A percentile compares a stretch with the other conserved stretches of the same genome.
These are phyloP conservation scores for Polydesmus complanatus DNA, from an alignment of 2,888 invertebrate genomes.

Conservation along the genomic window DNA sequence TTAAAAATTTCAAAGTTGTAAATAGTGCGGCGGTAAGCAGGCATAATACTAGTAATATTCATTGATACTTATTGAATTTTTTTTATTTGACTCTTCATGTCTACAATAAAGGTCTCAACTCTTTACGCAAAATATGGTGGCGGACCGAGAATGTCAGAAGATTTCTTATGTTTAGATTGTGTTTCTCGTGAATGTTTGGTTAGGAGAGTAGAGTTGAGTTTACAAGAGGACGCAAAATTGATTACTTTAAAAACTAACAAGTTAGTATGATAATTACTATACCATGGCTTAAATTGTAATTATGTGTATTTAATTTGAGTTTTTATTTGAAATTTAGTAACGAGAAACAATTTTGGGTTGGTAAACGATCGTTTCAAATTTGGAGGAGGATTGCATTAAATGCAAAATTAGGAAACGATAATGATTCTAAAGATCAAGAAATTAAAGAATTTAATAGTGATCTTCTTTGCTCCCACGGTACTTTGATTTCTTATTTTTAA, in stretches of 20 bases:
- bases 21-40: conserved; percentile 28
- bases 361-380: conserved; percentile 40
- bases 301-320: not conserved
- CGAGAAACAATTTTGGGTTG: conserved; percentile 38
- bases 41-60: not conserved
- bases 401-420: not conserved
- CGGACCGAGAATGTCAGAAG: conserved; percentile 32
- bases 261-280: not conserved
- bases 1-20: conserved; percentile 36
- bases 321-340: conserved; percentile 10
- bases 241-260: conserved; percentile 20
- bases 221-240: conserved; percentile 28
- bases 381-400: conserved; percentile 39
- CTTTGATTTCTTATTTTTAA: conserved; percentile 18
- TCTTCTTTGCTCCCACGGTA: conserved; percentile 40
- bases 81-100: conserved; percentile 4
- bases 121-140: conserved; percentile 37
- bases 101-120: conserved; percentile 30
- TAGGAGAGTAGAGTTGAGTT: conserved; percentile 25
- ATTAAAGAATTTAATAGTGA: not conserved
- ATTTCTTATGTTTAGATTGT: conserved; percentile 26
- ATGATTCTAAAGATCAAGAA: not conserved
- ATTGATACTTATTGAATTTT: not conserved
- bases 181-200: conserved; percentile 27
- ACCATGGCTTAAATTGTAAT: not conserved